These are phyloP conservation scores for Pterois miles DNA, from an alignment of 2,797 vertebrate species.

Conservation along the genomic window DNA sequence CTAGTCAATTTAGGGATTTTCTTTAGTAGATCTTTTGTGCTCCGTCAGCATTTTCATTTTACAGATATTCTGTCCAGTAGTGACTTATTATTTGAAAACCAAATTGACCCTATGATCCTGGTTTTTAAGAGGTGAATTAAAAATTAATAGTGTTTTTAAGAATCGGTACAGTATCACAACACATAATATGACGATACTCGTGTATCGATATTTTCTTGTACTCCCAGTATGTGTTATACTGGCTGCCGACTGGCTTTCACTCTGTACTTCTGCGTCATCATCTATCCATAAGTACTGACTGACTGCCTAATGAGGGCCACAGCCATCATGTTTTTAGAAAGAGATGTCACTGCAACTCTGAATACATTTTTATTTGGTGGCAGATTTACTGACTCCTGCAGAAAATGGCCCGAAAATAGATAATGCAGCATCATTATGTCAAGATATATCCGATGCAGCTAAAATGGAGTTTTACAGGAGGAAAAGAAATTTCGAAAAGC, in stretches of 20 bases:
- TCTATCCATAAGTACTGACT: not conserved
- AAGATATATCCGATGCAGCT: not conserved
- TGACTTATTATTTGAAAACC: too few species aligned
- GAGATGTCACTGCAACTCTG: conserved; percentile 10
- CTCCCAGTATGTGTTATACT: not conserved
- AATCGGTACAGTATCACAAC: not conserved
- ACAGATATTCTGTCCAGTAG: too few species aligned
- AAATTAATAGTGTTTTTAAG: not conserved
- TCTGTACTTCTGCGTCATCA: not conserved
- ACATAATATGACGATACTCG: not conserved
- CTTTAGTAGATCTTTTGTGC: too few species aligned
- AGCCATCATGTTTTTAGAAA: conserved; percentile 5
- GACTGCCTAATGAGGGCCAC: conserved; percentile 6
- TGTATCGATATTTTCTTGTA: not conserved
- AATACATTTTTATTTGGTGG: conserved; percentile 6
- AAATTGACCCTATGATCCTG: too few species aligned
- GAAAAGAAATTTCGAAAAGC: not conserved
- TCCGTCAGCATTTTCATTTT: too few species aligned
- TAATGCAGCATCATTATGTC: not conserved
- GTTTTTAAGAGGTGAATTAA: not conserved
- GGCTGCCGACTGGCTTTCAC: not conserved
- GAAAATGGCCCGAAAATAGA: conserved; percentile 14
- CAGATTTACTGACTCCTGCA: conserved; percentile 8
- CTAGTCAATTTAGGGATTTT: too few species aligned
- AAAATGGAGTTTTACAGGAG: not conserved